Conservation (phyloP, 2,797 vertebrate species). For the Cottoperca gobio region DNA sequence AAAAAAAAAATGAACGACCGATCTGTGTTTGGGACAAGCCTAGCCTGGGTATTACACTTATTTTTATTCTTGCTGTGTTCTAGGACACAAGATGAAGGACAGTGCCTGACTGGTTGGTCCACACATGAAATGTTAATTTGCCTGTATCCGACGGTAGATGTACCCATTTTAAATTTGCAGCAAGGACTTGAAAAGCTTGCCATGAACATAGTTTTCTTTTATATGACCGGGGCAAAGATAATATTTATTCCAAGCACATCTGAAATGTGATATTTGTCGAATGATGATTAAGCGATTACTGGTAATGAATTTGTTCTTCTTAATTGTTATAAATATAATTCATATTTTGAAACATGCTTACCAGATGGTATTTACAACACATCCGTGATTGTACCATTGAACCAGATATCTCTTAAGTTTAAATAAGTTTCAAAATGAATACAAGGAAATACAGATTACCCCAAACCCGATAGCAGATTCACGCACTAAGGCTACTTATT, state of each 20-base stretch:
- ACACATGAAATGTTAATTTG: not conserved
- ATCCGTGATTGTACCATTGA: conserved; percentile 11
- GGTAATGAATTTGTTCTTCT: not conserved
- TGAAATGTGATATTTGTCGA: not conserved
- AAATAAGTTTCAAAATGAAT: not conserved
- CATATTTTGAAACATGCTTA: not conserved
- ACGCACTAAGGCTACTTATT: not conserved
- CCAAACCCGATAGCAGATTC: not conserved
- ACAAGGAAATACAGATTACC: not conserved
- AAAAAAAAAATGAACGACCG: not conserved
- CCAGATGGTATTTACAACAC: not conserved
- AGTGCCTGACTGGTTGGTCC: not conserved
- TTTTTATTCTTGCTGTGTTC: not conserved
- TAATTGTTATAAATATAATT: not conserved
- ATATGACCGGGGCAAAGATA: conserved; percentile 5
- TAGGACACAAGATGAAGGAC: not conserved
- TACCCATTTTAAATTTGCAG: no score
- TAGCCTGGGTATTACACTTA: not conserved
- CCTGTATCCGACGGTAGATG: not conserved
- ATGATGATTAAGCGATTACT: not conserved
- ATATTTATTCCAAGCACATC: conserved; percentile 1
- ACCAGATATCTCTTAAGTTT: not conserved
- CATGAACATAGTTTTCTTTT: not conserved
- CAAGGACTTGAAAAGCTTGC: not conserved
- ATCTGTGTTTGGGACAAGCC: not conserved